A percentile compares a stretch with the other conserved stretches of the same genome.
These are phyloP conservation scores for Oncorhynchus gorbuscha DNA, from an alignment of 2,113 vertebrate genomes.

Conservation along the genomic window DNA sequence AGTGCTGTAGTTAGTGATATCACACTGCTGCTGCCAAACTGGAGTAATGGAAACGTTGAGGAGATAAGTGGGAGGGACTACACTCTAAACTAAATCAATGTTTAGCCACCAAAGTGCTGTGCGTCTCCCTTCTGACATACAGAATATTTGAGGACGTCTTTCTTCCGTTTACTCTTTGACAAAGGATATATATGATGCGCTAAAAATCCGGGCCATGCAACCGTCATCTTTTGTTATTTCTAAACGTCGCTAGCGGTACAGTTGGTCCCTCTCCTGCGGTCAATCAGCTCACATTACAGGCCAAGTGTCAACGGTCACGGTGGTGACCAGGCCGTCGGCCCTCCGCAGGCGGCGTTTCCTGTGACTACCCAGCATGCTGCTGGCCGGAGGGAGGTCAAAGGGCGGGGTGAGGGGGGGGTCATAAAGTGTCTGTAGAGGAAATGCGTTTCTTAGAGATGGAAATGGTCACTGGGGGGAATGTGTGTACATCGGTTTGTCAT, in stretches of 20 bases:
- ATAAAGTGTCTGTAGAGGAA: constrained; percentile 32
- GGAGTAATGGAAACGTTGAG: neutral
- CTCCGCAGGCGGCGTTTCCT: constrained; percentile 57
- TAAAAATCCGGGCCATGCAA: neutral
- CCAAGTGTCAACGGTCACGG: constrained; percentile 37
- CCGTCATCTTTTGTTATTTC: constrained; percentile 5
- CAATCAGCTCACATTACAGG: constrained; percentile 46
- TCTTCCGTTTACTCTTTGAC: too few species aligned
- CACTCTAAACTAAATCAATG: neutral
- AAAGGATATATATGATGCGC: too few species aligned
- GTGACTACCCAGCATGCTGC: constrained; percentile 34
- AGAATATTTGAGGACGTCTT: too few species aligned
- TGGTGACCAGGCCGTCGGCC: constrained; percentile 21
- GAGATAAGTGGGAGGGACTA: neutral
- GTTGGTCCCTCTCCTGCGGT: constrained; percentile 28
- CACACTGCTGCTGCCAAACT: neutral
- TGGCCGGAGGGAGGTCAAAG: constrained; percentile 39
- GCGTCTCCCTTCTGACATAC: too few species aligned
- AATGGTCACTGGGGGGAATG: constrained; percentile 10
- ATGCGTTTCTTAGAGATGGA: constrained; percentile 39
- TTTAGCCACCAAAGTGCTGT: neutral
- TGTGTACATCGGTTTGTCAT: neutral
- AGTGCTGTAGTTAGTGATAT: neutral
- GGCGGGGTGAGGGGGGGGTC: constrained; percentile 32
- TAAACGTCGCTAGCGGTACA: constrained; percentile 25